phyloP scores from a whole-genome alignment of 2,888 invertebrate species.

The Dilophus febrilis region DNA sequence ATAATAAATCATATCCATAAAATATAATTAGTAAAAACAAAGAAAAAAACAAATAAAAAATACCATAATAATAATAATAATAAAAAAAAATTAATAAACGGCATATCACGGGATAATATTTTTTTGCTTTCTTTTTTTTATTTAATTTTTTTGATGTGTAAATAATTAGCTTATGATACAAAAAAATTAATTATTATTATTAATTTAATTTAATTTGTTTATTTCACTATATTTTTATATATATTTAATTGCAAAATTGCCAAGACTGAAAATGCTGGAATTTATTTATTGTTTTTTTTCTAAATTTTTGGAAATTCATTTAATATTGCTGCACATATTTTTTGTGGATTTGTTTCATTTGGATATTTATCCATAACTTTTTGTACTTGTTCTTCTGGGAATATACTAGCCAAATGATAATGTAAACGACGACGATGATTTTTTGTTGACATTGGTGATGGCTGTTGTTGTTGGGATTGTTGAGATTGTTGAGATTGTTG shows the following conservation, averaged over 20 bases:
- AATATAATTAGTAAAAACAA: too few species aligned
- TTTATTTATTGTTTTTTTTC: background rate
- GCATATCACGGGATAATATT: too few species aligned
- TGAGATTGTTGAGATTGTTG: constrained; percentile 14
- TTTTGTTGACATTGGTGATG: constrained; percentile 13
- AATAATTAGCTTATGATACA: too few species aligned
- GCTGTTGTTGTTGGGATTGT: constrained; percentile 21
- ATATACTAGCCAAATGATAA: constrained; percentile 79
- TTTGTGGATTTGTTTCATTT: constrained; percentile 76
- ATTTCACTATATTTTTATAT: background rate
- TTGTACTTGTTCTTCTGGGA: constrained; percentile 79
- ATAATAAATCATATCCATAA: too few species aligned
- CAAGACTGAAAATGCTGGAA: too few species aligned
- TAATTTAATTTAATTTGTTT: constrained; percentile 2
- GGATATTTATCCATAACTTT: constrained; percentile 78
- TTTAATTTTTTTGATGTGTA: too few species aligned
- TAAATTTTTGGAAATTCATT: constrained; percentile 41
- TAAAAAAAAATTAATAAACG: too few species aligned
- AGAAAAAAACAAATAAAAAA: too few species aligned
- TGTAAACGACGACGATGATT: constrained; percentile 64
- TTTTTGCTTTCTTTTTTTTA: too few species aligned
- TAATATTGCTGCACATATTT: constrained; percentile 73
- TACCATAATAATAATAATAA: too few species aligned
- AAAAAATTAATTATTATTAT: too few species aligned
- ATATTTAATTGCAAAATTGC: too few species aligned